Evolutionary conservation across 2,888 invertebrate genomes (phyloP).

Genomic region (Invenusta paracnida): DNA sequence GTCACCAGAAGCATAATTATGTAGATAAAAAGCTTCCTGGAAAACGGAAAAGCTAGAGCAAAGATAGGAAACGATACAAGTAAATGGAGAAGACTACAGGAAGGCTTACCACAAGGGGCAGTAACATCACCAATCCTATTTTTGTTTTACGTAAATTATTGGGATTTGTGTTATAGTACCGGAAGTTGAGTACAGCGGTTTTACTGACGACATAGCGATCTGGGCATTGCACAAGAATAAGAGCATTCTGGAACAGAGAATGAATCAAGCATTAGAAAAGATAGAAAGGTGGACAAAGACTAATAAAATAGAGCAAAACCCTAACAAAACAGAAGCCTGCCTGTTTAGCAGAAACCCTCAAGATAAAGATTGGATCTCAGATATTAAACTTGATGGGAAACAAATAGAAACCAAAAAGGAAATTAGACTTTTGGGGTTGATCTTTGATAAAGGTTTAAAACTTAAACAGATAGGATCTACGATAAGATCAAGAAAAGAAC

Average conservation of each 20-base stretch:
- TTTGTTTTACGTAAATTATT: constrained; percentile 4
- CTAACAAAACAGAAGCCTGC: neutral
- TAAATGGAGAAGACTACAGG: neutral
- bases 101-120: constrained; percentile 18
- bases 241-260: neutral
- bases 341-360: constrained; percentile 1
- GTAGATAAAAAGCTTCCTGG: neutral
- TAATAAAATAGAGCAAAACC: neutral
- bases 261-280: neutral
- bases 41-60: no score
- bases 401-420: neutral
- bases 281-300: neutral
- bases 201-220: neutral
- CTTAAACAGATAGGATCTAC: no score
- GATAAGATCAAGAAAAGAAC: no score
- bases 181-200: neutral
- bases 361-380: neutral
- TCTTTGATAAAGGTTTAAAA: no score
- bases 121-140: neutral
- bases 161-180: no score
- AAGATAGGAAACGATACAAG: no score
- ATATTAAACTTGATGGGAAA: neutral
- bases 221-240: no score
- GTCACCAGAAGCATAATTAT: neutral
- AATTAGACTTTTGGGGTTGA: no score